Base-by-base conservation (phyloP, 2,113 vertebrate genomes). In the Guaruba guarouba region DNA sequence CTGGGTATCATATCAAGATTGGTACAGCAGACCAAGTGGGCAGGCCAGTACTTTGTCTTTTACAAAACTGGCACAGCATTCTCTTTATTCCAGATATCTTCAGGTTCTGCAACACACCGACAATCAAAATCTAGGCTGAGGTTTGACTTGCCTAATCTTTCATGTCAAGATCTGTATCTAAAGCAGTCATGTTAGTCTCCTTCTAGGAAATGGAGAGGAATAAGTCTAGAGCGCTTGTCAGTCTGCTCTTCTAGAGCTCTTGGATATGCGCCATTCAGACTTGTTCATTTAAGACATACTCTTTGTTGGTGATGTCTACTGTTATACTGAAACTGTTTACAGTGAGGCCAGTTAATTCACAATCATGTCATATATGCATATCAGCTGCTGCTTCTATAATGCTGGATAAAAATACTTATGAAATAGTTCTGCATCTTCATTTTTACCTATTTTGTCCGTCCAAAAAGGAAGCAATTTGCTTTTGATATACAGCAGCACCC, bases 261-360 rank as follows among this genome's bases (percentile, higher is more conserved):
- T 55, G 17, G 43, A 37, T 54, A 7, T 76, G 29, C 17, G 24
- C 7, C 10, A 9, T 17, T 63, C 35, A 37, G 43, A 64, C 24
- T 63, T 76, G 37, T 25, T 91, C 15, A 9, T 88, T 93, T 90
- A 64, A 73, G 49, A 51, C n/a, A 44, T 59, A 29, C 25, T 79
- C 9, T 68, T 7, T 7, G 2, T 27, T 51, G 33, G 24, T 61
- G 39, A 24, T 35, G 10, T 46, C 33, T 79, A 2, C 0, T 39
- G 67, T 85, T 73, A 79, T 31, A 63, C 25, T 52, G 35, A 43
- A n/a, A n/a, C 61, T 80, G 28, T 91, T 95, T 81, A 37, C 20
- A 35, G 8, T 28, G 20, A 82, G 17, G 22, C 35, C 20, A 28
- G 27, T 70, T 83, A 77, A 62, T 74, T 89, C 41, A 57, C n/a